Base-by-base conservation (phyloP, 2,888 invertebrate genomes). In the Ferdinandea cuprea region DNA sequence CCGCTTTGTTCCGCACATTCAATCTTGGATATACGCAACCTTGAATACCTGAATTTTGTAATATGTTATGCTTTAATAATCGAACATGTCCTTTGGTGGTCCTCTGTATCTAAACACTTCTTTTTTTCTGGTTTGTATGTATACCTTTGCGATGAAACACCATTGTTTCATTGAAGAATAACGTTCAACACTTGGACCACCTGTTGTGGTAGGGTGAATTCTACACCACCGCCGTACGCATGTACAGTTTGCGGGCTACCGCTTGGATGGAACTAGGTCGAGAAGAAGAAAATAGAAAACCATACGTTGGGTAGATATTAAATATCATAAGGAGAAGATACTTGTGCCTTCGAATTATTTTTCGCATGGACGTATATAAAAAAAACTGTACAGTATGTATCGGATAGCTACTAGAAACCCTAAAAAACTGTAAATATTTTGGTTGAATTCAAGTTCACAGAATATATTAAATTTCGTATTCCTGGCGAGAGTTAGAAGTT, bases 391-490 rank as follows among this genome's bases (percentile, higher is more conserved):
- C 32, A 58, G 11, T 56, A 46, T 32, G 66, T 79, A 79, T 79
- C 72, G 66, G 48, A 30, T 72, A 54, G 78, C 78, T 46, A 46
- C 40, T 40, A 37, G 54, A 46, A 54, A 46, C 13, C 42, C 50
- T 28, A 50, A 35, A 28, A 21, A 48, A 15, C 2, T 46, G 66
- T 68, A 69, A 50, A 63, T 71, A 44, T 65, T 73, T 54, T 66
- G 54, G 54, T 73, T 32, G 65, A 66, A 72, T 61, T 54, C 19
- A 40, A 54, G 35, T 28, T 56, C 35, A 50, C 48, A 58, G 66
- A 66, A 61, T 66, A 54, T 72, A 79, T 72, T 21, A 37, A 61
- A 54, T 79, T 79, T 66, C 78, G 28, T 46, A 30, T 28, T 46
- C n/a, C 11, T 32, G 40, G 32, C 37, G 48, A 40, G 59, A 46